Base-by-base conservation (phyloP, 2,888 invertebrate genomes). In the Stomorhina lunata region DNA sequence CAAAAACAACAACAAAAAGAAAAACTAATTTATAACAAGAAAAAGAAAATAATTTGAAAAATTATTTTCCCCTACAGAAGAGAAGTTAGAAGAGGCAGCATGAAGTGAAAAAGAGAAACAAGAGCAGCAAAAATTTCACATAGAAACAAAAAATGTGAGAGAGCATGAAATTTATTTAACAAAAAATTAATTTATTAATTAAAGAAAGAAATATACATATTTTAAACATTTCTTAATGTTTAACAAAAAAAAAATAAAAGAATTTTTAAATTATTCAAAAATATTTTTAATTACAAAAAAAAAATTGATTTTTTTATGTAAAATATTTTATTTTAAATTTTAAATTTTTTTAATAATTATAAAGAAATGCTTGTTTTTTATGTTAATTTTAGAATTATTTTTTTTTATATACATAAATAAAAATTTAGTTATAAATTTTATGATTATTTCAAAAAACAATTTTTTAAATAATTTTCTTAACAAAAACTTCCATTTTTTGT, bases 61-160 rank as follows among this genome's bases (percentile, higher is more conserved):
- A n/a, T n/a, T n/a, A n/a, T n/a, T n/a, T n/a, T 20, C 25, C 40
- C 61, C n/a, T 12, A 53, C 15, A 73, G 66, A 17, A 66, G 80
- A 77, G 80, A 82, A 81, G 84, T 83, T 83, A 78, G 73, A 84
- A 75, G 80, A 78, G 61, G 83, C 50, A 66, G 34, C 17, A n/a
- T 15, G 7, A 78, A 61, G 40, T 15, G 63, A 82, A 71, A 61
- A 50, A 68, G 43, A 29, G 61, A 59, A 15, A 63, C n/a, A 73
- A 17, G 22, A 22, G 61, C 29, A 63, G 34, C 40, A 53, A 59
- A 29, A 17, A 61, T 77, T 68, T 75, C 84, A 77, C 68, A 68
- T 17, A 34, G 10, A 43, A 45, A 29, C 5, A 17, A 12, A 2
- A 29, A 25, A 20, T 48, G 4, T 57, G 34, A 48, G 66, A 34